Evolutionary conservation across 1,140 invertebrate genomes (phyloP).

Genomic region (Dufourea novaeangliae): DNA sequence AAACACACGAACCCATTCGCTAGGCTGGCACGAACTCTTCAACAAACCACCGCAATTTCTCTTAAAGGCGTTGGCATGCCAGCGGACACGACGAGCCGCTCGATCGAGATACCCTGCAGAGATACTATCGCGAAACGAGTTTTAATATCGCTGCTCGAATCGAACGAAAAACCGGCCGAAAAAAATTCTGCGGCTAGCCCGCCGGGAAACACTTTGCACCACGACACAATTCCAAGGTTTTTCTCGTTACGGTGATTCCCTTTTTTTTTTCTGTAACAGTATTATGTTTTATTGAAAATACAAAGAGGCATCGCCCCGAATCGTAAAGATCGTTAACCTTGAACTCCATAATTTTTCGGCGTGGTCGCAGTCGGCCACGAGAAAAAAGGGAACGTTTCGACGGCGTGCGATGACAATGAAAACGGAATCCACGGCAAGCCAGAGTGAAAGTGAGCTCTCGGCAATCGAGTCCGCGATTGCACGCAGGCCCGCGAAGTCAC

Average conservation of each 20-base stretch:
- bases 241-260: neutral
- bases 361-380: neutral
- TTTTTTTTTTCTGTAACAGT: too few species aligned
- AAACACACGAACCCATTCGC: neutral
- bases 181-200: constrained; percentile 12
- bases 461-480: constrained; percentile 47
- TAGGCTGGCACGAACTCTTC: constrained; percentile 19
- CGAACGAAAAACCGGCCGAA: constrained; percentile 24
- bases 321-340: constrained; percentile 6
- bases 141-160: constrained; percentile 39
- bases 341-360: constrained; percentile 8
- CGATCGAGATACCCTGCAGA: constrained; percentile 39
- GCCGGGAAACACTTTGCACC: constrained; percentile 18
- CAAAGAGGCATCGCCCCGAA: too few species aligned
- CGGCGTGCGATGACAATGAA: constrained; percentile 36
- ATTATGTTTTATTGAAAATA: too few species aligned
- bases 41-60: constrained; percentile 40
- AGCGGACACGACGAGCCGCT: constrained; percentile 25
- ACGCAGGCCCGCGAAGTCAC: constrained; percentile 39
- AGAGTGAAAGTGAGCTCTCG: constrained; percentile 67
- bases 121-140: constrained; percentile 50
- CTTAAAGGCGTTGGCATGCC: constrained; percentile 48
- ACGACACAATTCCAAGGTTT: neutral
- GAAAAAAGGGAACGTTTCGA: neutral
- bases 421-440: constrained; percentile 29